Percentiles rank a stretch among this genome's conserved stretches.
These are phyloP conservation scores for Diachasmimorpha longicaudata DNA, from an alignment of 1,140 invertebrate species.

Conservation along the genomic window DNA sequence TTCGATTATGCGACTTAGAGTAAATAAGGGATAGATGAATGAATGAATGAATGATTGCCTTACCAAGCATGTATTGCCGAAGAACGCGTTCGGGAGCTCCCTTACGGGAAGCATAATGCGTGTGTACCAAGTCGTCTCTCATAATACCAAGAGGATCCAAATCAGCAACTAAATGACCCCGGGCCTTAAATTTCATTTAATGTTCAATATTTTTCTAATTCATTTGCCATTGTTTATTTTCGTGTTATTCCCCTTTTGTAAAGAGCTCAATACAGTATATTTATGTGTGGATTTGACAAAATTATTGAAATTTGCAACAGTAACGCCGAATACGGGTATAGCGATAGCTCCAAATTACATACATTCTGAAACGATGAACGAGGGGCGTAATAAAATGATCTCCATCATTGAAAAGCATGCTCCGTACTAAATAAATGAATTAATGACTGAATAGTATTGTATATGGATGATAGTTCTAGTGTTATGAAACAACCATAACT, in stretches of 20 bases:
- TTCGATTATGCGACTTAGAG: constrained; percentile 6
- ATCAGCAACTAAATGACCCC: constrained; percentile 94
- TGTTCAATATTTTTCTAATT: constrained; percentile 35
- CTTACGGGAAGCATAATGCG: constrained; percentile 66
- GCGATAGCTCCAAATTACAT: too few species aligned
- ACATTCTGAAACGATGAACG: too few species aligned
- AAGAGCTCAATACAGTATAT: constrained; percentile 17
- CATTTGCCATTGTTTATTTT: not conserved
- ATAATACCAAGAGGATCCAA: constrained; percentile 92
- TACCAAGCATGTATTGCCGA: constrained; percentile 72
- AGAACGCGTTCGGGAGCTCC: constrained; percentile 71
- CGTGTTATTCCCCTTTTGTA: not conserved
- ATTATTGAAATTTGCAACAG: too few species aligned
- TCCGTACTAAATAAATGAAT: not conserved
- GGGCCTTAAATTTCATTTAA: constrained; percentile 72
- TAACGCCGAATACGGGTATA: too few species aligned
- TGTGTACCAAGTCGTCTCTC: constrained; percentile 67
- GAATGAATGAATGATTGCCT: constrained; percentile 39
- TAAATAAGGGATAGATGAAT: too few species aligned
- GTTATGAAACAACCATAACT: not conserved
- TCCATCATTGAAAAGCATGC: not conserved
- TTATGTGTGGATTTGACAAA: not conserved
- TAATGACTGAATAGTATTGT: not conserved
- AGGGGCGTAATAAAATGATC: too few species aligned
- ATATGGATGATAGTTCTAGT: not conserved